These are phyloP conservation scores for Digitonthophagus gazella DNA, from an alignment of 2,888 invertebrate species.

Conservation along the genomic window DNA sequence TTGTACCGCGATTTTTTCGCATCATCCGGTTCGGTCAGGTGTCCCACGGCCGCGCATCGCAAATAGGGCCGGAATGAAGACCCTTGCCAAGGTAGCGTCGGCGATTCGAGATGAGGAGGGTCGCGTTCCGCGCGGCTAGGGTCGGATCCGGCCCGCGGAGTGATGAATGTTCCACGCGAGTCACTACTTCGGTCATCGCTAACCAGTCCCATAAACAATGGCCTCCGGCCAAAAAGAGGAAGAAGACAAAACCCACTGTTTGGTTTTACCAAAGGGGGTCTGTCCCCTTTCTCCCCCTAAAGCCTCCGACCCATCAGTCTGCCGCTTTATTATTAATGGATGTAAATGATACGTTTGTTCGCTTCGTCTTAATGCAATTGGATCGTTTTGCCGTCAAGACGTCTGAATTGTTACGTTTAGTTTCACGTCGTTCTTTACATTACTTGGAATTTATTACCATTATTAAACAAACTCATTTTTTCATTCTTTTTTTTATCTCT, in stretches of 20 bases:
- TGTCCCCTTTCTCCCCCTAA: neutral
- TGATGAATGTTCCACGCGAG: slow-evolving; percentile 19
- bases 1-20: neutral
- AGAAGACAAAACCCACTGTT: slow-evolving; percentile 16
- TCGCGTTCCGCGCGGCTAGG: neutral
- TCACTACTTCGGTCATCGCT: slow-evolving; percentile 16
- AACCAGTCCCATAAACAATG: slow-evolving; percentile 21
- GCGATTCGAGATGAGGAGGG: neutral
- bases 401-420: neutral
- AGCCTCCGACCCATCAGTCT: neutral
- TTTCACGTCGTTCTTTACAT: neutral
- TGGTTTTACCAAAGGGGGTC: slow-evolving; percentile 14
- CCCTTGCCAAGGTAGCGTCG: too few species aligned
- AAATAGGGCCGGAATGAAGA: neutral
- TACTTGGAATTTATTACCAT: neutral
- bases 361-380: neutral
- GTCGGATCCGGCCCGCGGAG: neutral
- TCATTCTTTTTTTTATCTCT: too few species aligned
- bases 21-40: neutral
- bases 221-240: neutral
- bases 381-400: neutral
- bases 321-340: neutral
- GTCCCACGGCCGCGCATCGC: neutral
- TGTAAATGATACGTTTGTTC: neutral
- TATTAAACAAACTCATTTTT: neutral